Conservation (phyloP, 1,140 invertebrate species). For the Cyclargus thomasi region DNA sequence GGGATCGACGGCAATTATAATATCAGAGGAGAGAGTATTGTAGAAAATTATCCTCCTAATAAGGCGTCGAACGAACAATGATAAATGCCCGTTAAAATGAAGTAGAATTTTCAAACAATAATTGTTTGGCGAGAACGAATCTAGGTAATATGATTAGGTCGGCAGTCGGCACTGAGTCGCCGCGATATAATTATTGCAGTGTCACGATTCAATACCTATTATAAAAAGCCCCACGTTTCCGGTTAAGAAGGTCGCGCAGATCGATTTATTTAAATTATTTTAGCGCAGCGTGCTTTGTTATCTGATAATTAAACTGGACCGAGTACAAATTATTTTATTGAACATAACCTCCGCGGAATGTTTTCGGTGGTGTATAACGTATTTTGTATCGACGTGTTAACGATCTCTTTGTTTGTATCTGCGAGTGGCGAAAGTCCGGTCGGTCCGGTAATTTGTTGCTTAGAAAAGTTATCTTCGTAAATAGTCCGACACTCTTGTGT, state of each 20-base stretch:
- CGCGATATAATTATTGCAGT: slow-evolving; percentile 28
- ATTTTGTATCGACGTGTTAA: slow-evolving; percentile 2
- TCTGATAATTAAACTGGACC: slow-evolving; percentile 18
- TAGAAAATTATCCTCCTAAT: slow-evolving; percentile 8
- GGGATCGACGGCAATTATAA: background rate
- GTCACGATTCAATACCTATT: slow-evolving; percentile 34
- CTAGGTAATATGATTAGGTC: slow-evolving; percentile 29
- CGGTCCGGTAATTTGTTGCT: slow-evolving; percentile 19
- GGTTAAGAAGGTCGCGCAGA: slow-evolving; percentile 32
- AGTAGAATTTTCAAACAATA: slow-evolving; percentile 22
- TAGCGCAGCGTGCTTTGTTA: slow-evolving; percentile 20
- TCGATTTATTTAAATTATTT: slow-evolving; percentile 29
- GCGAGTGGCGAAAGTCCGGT: slow-evolving; percentile 14
- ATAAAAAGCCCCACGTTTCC: slow-evolving; percentile 35
- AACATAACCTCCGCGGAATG: background rate
- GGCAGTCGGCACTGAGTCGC: slow-evolving; percentile 14
- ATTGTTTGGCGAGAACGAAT: slow-evolving; percentile 27
- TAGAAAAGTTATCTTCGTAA: slow-evolving; percentile 35
- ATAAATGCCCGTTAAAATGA: slow-evolving; percentile 15
- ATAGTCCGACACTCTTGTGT: slow-evolving; percentile 39
- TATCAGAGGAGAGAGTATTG: background rate
- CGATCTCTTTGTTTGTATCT: slow-evolving; percentile 6
- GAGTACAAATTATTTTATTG: slow-evolving; percentile 12
- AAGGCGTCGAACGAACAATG: slow-evolving; percentile 17
- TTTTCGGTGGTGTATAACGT: background rate